Evolutionary conservation across 2,797 vertebrate species (phyloP).

Genomic region (Octomys mimax): DNA sequence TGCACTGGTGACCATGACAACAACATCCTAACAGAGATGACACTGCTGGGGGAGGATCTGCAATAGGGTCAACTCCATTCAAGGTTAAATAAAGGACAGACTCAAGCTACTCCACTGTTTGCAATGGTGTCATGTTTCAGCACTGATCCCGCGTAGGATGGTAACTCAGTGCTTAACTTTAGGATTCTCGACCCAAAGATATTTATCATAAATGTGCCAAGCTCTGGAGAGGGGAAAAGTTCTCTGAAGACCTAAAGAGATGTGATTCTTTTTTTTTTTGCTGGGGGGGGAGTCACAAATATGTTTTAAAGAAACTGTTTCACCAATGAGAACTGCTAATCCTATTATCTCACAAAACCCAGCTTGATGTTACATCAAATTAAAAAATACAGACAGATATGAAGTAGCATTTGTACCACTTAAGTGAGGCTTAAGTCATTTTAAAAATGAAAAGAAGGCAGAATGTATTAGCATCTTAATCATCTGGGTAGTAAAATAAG

Average conservation of each 20-base stretch:
- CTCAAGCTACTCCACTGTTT: neutral
- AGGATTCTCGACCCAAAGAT: neutral
- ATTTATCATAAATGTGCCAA: neutral
- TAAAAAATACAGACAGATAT: neutral
- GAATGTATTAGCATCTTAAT: conserved; percentile 72
- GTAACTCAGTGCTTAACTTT: neutral
- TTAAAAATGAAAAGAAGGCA: conserved; percentile 72
- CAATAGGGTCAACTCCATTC: neutral
- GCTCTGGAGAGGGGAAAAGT: too few species aligned
- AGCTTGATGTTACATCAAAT: neutral
- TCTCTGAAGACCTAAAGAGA: neutral
- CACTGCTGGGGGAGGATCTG: neutral
- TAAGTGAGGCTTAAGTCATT: conserved; percentile 36
- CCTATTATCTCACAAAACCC: neutral
- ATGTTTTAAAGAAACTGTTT: conserved; percentile 23
- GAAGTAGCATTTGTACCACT: neutral
- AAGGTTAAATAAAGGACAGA: neutral
- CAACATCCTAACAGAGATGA: neutral
- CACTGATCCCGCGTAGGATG: neutral
- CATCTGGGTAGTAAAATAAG: conserved; percentile 86
- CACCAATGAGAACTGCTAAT: conserved; percentile 1
- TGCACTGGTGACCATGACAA: neutral
- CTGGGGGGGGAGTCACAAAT: neutral
- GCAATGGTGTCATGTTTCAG: neutral
- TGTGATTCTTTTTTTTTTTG: neutral